Evolutionary conservation across 2,888 invertebrate genomes (phyloP).

Genomic region (Machimus atricapillus): DNA sequence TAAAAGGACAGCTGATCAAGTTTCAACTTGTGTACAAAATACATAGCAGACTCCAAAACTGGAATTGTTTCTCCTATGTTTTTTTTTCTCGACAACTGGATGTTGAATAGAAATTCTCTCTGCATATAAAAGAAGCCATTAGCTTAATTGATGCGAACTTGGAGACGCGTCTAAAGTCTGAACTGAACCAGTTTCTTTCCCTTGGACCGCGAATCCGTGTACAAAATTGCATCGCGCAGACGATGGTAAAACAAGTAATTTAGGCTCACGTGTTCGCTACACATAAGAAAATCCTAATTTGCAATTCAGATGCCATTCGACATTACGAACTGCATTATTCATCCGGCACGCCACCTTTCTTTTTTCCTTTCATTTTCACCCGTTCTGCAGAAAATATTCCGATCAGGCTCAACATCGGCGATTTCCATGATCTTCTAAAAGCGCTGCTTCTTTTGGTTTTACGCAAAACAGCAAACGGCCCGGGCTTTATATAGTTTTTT

Average conservation of each 20-base stretch:
- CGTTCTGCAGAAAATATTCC: not conserved
- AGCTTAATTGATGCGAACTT: not conserved
- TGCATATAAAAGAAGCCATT: not conserved
- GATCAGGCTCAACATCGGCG: not conserved
- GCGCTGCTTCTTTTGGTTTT: not conserved
- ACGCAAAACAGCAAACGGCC: not conserved
- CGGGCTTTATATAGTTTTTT: not conserved
- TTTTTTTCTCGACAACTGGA: not conserved
- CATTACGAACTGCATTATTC: not conserved
- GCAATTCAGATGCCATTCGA: not conserved
- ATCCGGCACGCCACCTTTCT: not conserved
- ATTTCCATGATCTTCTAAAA: not conserved
- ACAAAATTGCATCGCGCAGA: not conserved
- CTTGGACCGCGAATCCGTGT: not conserved
- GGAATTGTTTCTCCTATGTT: not conserved
- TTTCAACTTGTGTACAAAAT: not conserved
- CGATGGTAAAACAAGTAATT: not conserved
- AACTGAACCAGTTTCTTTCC: not conserved
- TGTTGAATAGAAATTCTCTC: not conserved
- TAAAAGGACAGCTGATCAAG: not conserved
- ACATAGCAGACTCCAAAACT: not conserved
- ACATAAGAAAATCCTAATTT: not conserved
- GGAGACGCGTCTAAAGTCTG: not conserved
- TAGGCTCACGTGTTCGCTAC: not conserved
- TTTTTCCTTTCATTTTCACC: conserved; percentile 18